phyloP scores from a whole-genome alignment of 2,113 vertebrate species.

The Fukomys damarensis region DNA sequence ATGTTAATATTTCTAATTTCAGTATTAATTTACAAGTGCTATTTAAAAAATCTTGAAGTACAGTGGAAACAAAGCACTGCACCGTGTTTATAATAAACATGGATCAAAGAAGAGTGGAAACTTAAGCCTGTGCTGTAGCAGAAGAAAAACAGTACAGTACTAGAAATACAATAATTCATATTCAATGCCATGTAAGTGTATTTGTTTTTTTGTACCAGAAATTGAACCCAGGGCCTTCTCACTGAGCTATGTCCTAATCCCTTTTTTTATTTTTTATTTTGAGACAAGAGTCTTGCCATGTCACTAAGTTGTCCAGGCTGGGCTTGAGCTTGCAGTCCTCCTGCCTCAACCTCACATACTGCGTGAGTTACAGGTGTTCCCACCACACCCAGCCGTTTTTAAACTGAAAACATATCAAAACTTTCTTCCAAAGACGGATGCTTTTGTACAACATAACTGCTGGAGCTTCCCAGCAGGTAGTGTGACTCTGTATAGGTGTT shows the following conservation, averaged over 20 bases:
- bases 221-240: not conserved
- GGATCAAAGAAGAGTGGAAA: not conserved
- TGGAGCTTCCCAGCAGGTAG: not conserved
- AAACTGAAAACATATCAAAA: not conserved
- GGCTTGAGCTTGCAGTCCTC: not conserved
- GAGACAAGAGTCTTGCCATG: not conserved
- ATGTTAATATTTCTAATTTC: slow-evolving; percentile 34
- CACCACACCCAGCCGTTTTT: not conserved
- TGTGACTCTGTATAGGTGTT: too few species aligned
- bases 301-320: not conserved
- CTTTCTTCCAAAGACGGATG: slow-evolving; percentile 9
- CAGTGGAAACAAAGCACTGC: slow-evolving; percentile 15
- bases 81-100: slow-evolving; percentile 15
- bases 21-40: slow-evolving; percentile 15
- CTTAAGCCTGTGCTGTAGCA: not conserved
- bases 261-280: not conserved
- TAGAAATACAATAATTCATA: slow-evolving; percentile 8
- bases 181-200: not conserved
- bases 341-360: not conserved
- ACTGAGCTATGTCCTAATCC: not conserved
- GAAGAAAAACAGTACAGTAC: not conserved
- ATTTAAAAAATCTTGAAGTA: slow-evolving; percentile 23
- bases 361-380: not conserved
- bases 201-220: not conserved
- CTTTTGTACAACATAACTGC: not conserved